These are phyloP conservation scores for Caradrina clavipalpis DNA, from an alignment of 2,888 invertebrate species.

Conservation along the genomic window DNA sequence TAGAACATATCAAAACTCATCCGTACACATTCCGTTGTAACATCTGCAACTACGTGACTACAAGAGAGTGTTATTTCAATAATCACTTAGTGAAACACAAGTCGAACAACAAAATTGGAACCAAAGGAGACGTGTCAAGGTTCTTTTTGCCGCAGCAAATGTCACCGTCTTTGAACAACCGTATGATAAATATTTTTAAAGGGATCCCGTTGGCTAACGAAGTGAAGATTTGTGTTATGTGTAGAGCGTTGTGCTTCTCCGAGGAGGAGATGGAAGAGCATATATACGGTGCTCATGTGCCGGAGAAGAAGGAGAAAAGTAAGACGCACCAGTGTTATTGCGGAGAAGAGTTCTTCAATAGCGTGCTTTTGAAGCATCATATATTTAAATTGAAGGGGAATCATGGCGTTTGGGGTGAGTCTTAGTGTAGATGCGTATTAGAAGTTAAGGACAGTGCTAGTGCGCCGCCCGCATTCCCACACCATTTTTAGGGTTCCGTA, in stretches of 20 bases:
- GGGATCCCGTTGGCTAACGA: slow-evolving; percentile 65
- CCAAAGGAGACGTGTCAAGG: neutral
- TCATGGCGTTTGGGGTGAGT: slow-evolving; percentile 61
- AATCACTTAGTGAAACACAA: slow-evolving; percentile 68
- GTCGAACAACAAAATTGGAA: rapidly evolving
- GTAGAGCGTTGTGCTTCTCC: slow-evolving; percentile 72
- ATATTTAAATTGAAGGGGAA: slow-evolving; percentile 69
- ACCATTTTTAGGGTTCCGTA: too few species aligned
- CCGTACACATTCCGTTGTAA: slow-evolving; percentile 66
- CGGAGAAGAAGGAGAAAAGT: neutral
- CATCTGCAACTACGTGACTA: slow-evolving; percentile 67
- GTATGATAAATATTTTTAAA: slow-evolving; percentile 57
- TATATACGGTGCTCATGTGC: slow-evolving; percentile 64
- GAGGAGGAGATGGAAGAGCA: slow-evolving; percentile 61
- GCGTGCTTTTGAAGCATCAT: slow-evolving; percentile 78
- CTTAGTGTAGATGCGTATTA: too few species aligned
- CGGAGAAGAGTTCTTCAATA: slow-evolving; percentile 73
- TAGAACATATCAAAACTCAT: slow-evolving; percentile 70
- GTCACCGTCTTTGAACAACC: slow-evolving; percentile 17
- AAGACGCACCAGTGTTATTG: slow-evolving; percentile 70
- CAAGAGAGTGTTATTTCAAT: slow-evolving; percentile 55
- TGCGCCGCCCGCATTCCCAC: too few species aligned
- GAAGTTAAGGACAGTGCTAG: too few species aligned
- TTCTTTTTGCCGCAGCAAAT: slow-evolving; percentile 49
- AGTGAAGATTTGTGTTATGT: slow-evolving; percentile 74